Base-by-base conservation (phyloP, 2,113 vertebrate genomes). In the Brachyhypopomus occidentalis region DNA sequence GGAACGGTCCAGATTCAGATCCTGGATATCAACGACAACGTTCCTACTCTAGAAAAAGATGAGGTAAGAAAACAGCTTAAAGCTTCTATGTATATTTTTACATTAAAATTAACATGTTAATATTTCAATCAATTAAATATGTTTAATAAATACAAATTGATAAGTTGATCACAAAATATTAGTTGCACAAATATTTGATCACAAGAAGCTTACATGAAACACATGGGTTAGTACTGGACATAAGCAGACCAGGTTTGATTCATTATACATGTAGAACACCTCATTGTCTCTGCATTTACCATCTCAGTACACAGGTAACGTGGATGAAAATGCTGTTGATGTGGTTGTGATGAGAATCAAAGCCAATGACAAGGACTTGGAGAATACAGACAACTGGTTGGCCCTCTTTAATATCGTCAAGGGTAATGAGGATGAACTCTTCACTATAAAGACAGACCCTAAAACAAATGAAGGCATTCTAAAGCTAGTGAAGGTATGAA, bases 401-500 rank as follows among this genome's bases (percentile, higher is more conserved):
- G 93, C 95, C 11, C 84, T 94, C 25, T 98, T 96, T 87, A 79
- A 89, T 25, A 96, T 99, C 81, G 73, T 90, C 16, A 92, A 93
- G 5, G 97, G 97, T 86, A 98, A 99, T 83, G 96, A 98, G 59
- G 91, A 94, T 11, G 88, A 92, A 45, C 88, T 91, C 6, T 99
- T 98, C 86, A 91, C 93, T 63, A 96, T 99, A 58, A 88, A 95
- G 80, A 95, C 95, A 23, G 95, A 98, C 86, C 86, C 89, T 66
- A 20, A 88, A 56, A 98, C 95, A 66, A 99, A 98, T n/a, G 94
- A 96, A 88, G 97, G 96, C 83, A 91, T 96, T 84, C 88, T 99
- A 84, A 96, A 88, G 89, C 89, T 98, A 41, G 76, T 93, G 23
- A 94, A 94, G 93, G 93, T 94, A 89, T 30, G 30, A 30, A 30